phyloP scores from a whole-genome alignment of 2,113 vertebrate genomes.

The Circaetus cinerascens region DNA sequence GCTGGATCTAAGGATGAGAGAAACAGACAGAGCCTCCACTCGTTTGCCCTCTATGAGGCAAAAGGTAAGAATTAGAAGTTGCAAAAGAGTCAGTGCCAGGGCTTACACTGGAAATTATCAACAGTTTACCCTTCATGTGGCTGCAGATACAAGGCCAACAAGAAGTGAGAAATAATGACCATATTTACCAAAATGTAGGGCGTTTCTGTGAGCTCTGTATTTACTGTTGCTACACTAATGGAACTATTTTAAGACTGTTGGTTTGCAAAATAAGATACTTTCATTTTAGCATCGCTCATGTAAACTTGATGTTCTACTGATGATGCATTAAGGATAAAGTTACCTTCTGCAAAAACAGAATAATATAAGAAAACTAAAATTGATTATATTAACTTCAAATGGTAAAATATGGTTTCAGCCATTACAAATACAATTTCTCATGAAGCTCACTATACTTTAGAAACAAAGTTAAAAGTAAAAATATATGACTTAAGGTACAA shows the following conservation, averaged over 20 bases:
- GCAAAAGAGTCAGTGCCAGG: neutral
- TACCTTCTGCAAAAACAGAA: neutral
- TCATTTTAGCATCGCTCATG: neutral
- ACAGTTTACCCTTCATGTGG: neutral
- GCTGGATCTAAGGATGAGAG: neutral
- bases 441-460: neutral
- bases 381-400: neutral
- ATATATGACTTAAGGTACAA: neutral
- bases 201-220: neutral
- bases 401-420: neutral
- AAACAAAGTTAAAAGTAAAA: neutral
- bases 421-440: neutral
- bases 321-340: neutral
- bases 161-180: neutral
- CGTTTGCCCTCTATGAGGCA: neutral
- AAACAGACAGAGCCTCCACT: neutral
- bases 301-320: neutral
- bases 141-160: neutral
- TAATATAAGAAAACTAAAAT: neutral
- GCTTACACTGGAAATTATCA: neutral
- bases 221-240: neutral
- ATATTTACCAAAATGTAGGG: neutral
- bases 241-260: neutral
- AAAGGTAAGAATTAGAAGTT: neutral
- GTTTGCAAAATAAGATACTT: neutral